Evolutionary conservation across 2,888 invertebrate genomes (phyloP), one percentile per base, ranked within the genome.

Genomic region (Sussaba pulchella): DNA sequence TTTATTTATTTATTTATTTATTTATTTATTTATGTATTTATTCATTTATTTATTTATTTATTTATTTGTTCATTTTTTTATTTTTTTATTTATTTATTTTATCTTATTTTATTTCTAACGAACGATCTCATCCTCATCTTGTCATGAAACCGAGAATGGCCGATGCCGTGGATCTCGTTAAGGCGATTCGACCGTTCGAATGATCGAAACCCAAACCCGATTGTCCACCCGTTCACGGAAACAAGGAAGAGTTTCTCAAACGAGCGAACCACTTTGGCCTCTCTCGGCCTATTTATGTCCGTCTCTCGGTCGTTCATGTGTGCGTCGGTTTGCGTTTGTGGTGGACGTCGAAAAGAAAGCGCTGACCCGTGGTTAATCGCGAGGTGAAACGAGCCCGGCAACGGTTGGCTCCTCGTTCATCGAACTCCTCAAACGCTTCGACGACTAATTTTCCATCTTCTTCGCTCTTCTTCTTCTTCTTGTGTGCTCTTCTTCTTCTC

Each of bases 311-410:
- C 21, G 64, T 59, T n/a, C 36, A 14, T 26, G 50, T 59, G 9
- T 75, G 61, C 67, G 6, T 54, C 17, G 21, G 21, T 54, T 9
- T 70, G 41, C 59, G 26, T 26, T 39, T 50, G 71, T 43, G 9
- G 36, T 78, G 72, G 54, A 76, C 75, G 66, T 76, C 52, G 77
- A 78, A 82, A 82, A 73, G 82, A 82, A 82, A 82, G 82, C 82
- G 80, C 77, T 82, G 82, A 82, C 80, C 82, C 71, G 74, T 61
- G 67, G 43, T 59, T 72, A 79, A 69, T 76, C 66, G 70, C 72
- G 77, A 82, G 82, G 80, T 82, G 80, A 80, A 82, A 82, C 73
- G 76, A 73, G 59, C 63, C 57, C 69, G 50, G 57, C 66, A 61
- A 69, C 45, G 63, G 54, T 63, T 41, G 64, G 61, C 67, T 54